These are phyloP conservation scores for Phania funesta DNA, from an alignment of 2,888 invertebrate species.

Conservation along the genomic window DNA sequence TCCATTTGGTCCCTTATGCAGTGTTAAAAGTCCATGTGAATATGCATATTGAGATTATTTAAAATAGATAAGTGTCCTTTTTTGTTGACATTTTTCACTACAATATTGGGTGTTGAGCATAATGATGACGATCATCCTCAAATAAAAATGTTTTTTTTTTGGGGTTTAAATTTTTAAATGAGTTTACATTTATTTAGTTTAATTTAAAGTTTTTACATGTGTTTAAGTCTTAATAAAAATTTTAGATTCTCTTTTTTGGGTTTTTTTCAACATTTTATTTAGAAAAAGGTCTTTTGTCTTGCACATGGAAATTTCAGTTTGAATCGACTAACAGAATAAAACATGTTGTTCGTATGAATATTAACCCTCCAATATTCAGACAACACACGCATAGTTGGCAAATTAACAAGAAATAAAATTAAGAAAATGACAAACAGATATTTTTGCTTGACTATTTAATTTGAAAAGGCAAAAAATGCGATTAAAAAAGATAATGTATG, in stretches of 20 bases:
- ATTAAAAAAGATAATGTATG: no score
- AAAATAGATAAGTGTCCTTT: slow-evolving; percentile 57
- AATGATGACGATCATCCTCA: slow-evolving; percentile 36
- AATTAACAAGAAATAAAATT: slow-evolving; percentile 42
- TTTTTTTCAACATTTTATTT: slow-evolving; percentile 10
- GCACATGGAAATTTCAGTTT: slow-evolving; percentile 19
- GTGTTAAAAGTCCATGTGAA: slow-evolving; percentile 59
- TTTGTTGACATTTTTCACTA: slow-evolving; percentile 55
- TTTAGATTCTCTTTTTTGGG: background rate
- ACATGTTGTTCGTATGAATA: slow-evolving; percentile 51
- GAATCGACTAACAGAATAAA: slow-evolving; percentile 1
- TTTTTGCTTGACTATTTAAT: background rate
- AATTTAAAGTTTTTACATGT: background rate
- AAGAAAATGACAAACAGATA: no score
- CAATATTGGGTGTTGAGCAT: slow-evolving; percentile 55
- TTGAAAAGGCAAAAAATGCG: no score
- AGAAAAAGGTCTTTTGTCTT: slow-evolving; percentile 25
- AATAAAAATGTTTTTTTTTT: slow-evolving; percentile 25
- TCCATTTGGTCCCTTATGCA: slow-evolving; percentile 54
- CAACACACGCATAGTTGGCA: slow-evolving; percentile 32
- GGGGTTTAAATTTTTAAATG: slow-evolving; percentile 1
- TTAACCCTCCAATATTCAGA: background rate
- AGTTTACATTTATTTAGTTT: background rate
- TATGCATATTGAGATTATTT: slow-evolving; percentile 58
- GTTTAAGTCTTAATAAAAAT: slow-evolving; percentile 46